Percentiles rank a stretch among this genome's conserved stretches.
Conservation (phyloP, 2,888 invertebrate species). For the Latheticus oryzae region DNA sequence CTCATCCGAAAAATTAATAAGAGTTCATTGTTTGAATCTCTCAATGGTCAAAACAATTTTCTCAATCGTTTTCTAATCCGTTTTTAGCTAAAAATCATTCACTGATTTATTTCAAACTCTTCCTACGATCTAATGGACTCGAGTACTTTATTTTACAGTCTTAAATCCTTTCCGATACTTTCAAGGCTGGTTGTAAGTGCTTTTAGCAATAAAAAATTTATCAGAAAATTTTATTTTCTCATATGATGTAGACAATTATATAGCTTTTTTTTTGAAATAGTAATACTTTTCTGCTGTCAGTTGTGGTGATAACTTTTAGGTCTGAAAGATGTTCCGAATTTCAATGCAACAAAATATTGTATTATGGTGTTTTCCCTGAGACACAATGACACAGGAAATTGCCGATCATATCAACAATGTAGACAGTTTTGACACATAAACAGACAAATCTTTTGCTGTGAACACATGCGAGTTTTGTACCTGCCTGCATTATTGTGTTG, state of each 20-base stretch:
- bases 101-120: slow-evolving; percentile 39
- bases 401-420: slow-evolving; percentile 45
- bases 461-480: slow-evolving; percentile 26
- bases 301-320: too few species aligned
- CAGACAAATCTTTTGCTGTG: slow-evolving; percentile 28
- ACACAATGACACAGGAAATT: slow-evolving; percentile 46
- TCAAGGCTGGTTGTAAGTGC: slow-evolving; percentile 41
- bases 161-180: slow-evolving; percentile 40
- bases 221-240: too few species aligned
- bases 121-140: slow-evolving; percentile 38
- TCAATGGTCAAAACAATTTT: slow-evolving; percentile 36
- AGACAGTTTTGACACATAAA: slow-evolving; percentile 46
- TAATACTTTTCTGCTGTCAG: too few species aligned
- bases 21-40: slow-evolving; percentile 36
- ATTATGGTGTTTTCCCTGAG: slow-evolving; percentile 40
- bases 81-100: slow-evolving; percentile 22
- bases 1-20: slow-evolving; percentile 35
- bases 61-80: slow-evolving; percentile 17
- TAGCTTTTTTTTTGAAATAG: too few species aligned
- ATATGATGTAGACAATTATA: too few species aligned
- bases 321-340: slow-evolving; percentile 13
- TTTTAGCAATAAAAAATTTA: slow-evolving; percentile 42
- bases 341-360: slow-evolving; percentile 29
- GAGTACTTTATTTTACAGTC: slow-evolving; percentile 37
- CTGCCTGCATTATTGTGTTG: slow-evolving; percentile 23